These are phyloP conservation scores for Daktulosphaira vitifoliae DNA, from an alignment of 1,140 invertebrate species.

Conservation along the genomic window DNA sequence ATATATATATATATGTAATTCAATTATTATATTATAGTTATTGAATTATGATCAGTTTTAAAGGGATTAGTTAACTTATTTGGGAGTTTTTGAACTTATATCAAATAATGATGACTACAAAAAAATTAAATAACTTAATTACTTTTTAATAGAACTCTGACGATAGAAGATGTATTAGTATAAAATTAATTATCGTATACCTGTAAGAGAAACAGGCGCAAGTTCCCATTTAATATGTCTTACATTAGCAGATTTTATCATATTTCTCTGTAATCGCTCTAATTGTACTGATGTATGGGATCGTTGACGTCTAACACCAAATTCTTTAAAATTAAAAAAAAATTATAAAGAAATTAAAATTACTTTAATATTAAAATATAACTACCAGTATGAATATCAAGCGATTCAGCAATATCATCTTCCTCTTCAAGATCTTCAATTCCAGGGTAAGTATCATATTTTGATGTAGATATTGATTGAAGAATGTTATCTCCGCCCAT, in stretches of 20 bases:
- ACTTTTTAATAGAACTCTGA: too few species aligned
- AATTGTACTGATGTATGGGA: conserved; percentile 83
- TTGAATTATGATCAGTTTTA: too few species aligned
- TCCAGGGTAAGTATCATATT: conserved; percentile 62
- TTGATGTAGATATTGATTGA: conserved; percentile 50
- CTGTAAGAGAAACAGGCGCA: conserved; percentile 41
- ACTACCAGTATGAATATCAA: conserved; percentile 58
- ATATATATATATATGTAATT: too few species aligned
- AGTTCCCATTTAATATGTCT: conserved; percentile 70
- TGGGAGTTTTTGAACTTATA: too few species aligned
- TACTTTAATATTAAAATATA: conserved; percentile 19
- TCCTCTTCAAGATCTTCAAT: conserved; percentile 68
- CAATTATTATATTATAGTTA: too few species aligned
- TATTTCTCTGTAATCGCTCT: conserved; percentile 80
- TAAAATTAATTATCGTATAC: too few species aligned
- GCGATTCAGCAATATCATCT: conserved; percentile 58
- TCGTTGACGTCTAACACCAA: conserved; percentile 60
- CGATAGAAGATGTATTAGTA: too few species aligned
- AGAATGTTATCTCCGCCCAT: conserved; percentile 67
- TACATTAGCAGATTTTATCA: conserved; percentile 67
- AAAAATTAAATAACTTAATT: too few species aligned
- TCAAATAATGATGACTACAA: too few species aligned
- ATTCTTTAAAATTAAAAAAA: conserved; percentile 46
- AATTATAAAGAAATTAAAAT: too few species aligned
- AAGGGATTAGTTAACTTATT: too few species aligned